Conservation (phyloP, 1,140 invertebrate species). For the honey bee (Apis mellifera) region DNA sequence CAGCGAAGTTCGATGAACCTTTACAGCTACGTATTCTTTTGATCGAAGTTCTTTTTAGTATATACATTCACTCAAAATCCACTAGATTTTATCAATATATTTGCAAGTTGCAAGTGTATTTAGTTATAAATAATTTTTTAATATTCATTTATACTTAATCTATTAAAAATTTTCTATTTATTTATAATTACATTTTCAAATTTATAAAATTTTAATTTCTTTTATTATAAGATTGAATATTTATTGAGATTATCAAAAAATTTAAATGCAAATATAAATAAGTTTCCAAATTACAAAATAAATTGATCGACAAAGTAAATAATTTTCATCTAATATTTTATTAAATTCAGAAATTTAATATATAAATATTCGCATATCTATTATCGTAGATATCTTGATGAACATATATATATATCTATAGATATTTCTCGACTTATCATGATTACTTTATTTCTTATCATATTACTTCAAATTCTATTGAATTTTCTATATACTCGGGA, state of each 20-base stretch:
- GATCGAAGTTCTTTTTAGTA: conserved; percentile 47
- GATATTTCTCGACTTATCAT: conserved; percentile 58
- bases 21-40: conserved; percentile 51
- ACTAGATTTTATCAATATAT: conserved; percentile 11
- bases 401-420: conserved; percentile 8
- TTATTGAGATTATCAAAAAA: too few relatives aligned
- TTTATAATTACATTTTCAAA: neutral
- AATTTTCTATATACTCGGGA: neutral
- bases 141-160: neutral
- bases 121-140: neutral
- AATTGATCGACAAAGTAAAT: too few relatives aligned
- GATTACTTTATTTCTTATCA: conserved; percentile 55
- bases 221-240: neutral
- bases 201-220: too few relatives aligned
- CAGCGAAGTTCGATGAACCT: conserved; percentile 66
- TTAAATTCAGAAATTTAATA: too few relatives aligned
- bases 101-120: neutral
- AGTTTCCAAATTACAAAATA: too few relatives aligned
- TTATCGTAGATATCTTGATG: neutral
- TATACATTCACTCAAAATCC: conserved; percentile 54
- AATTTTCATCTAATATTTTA: too few relatives aligned
- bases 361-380: neutral
- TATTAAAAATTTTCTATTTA: neutral
- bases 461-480: conserved; percentile 41
- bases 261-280: too few relatives aligned